Percentiles rank a stretch among this genome's conserved stretches.
Evolutionary conservation across 1,140 invertebrate species (phyloP).

Genomic region (Papilio dardanus): DNA sequence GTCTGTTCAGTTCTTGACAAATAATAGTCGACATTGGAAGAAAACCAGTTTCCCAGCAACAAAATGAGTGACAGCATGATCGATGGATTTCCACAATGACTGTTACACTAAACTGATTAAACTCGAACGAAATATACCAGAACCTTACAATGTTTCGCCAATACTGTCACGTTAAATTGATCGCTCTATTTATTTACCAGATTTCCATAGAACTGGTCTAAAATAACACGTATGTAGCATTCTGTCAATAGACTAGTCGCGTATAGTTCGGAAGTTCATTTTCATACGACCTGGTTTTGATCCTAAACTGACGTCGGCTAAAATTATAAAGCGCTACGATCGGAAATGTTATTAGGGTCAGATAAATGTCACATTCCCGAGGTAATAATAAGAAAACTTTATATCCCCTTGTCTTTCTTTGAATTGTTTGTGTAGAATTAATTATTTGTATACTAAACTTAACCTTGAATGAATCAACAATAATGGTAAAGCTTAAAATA

Average conservation of each 20-base stretch:
- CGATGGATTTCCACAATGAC: conserved; percentile 31
- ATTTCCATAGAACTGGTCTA: not conserved
- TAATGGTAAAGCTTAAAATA: not conserved
- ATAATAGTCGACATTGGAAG: conserved; percentile 29
- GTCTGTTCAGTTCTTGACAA: conserved; percentile 26
- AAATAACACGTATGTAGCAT: conserved; percentile 5
- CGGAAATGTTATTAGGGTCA: not conserved
- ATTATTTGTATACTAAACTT: not conserved
- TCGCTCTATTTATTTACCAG: conserved; percentile 7
- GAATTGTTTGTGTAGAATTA: no score
- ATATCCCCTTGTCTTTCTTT: no score
- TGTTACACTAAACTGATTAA: conserved; percentile 27
- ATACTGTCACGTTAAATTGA: conserved; percentile 10
- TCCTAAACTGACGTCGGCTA: no score
- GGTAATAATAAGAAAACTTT: no score
- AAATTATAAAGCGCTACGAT: no score
- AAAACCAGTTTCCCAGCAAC: conserved; percentile 33
- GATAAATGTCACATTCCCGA: not conserved
- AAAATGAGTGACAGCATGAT: conserved; percentile 30
- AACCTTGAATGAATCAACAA: conserved; percentile 1
- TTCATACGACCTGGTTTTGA: conserved; percentile 13
- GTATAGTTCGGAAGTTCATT: not conserved
- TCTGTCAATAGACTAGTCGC: not conserved
- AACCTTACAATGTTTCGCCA: conserved; percentile 8
- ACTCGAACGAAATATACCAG: conserved; percentile 33